Base-by-base conservation (phyloP, 2,797 vertebrate species). In the Danio tinwini region DNA sequence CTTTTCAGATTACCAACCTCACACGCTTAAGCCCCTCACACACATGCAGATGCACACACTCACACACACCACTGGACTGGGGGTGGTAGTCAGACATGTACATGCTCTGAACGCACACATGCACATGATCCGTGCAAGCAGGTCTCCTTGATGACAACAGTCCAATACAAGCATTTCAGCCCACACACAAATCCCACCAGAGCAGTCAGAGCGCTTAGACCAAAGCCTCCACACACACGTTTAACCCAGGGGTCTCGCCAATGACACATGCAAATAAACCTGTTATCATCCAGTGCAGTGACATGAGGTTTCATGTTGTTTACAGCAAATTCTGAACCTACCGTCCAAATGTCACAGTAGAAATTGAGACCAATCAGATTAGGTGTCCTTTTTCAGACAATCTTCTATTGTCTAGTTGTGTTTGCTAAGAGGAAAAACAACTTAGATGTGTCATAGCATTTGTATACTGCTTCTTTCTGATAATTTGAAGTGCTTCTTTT, bases 1-100 rank as follows among this genome's bases (percentile, higher is more conserved):
- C 93, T 94, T 94, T 93, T 88, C 90, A 93, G 92, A 93, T 93
- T 93, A 93, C 87, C 88, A 89, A 83, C 83, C 84, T 88, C 90
- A 87, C 82, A 59, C 82, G 82, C 85, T 89, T 91, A 91, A 93
- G 85, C 84, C 70, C 86, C 88, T 90, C 88, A 86, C 88, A 87
- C 85, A 87, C 85, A 90, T 85, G 85, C 87, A 87, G 83, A 85
- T 19, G n/a, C 59, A 88, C 73, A 80, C 74, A 84, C 76, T 83
- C 58, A 74, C 9, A 1, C 76, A 83, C 58, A 74, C 37, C 29
- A 16, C 44, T 74, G 14, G 21, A 8, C 44, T 16, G 16, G 42
- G 19, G 75, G 75, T 68, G 75, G 53, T 16, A n/a, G 39, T 3
- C 13, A 5, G 19, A 56, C 56, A 29, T 55, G 21, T 63, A 37